Percentiles rank a stretch among this genome's conserved stretches.
phyloP scores from a whole-genome alignment of 2,888 invertebrate genomes.

The Digitonthophagus gazella region DNA sequence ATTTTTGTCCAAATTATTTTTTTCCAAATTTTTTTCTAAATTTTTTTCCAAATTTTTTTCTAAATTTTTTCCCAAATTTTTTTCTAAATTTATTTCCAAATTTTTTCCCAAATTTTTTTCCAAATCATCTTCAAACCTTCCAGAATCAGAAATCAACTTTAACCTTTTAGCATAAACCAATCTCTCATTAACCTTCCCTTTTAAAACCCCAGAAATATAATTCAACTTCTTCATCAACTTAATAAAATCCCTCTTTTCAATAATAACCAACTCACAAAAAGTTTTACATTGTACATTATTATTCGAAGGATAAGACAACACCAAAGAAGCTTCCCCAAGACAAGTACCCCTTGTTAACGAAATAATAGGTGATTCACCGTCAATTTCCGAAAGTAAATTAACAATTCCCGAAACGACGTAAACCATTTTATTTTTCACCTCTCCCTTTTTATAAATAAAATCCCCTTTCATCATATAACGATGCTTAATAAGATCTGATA shows the following conservation, averaged over 20 bases:
- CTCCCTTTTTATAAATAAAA: slow-evolving; percentile 26
- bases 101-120: too few relatives aligned
- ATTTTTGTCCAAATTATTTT: too few relatives aligned
- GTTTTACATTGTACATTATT: slow-evolving; percentile 22
- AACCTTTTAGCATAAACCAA: slow-evolving; percentile 6
- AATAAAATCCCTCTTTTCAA: slow-evolving; percentile 20
- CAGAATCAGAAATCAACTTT: slow-evolving; percentile 15
- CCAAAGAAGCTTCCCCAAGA: slow-evolving; percentile 29
- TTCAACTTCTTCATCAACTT: neutral
- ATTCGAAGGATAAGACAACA: slow-evolving; percentile 18
- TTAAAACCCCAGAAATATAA: slow-evolving; percentile 1
- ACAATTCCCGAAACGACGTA: slow-evolving; percentile 30
- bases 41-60: too few relatives aligned
- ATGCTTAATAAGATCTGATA: slow-evolving; percentile 21
- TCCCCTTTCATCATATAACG: slow-evolving; percentile 27
- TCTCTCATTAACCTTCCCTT: slow-evolving; percentile 11
- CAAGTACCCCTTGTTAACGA: slow-evolving; percentile 29
- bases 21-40: too few relatives aligned
- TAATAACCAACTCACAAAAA: slow-evolving; percentile 22
- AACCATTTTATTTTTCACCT: slow-evolving; percentile 30
- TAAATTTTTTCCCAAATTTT: too few relatives aligned
- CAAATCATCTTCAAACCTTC: too few relatives aligned
- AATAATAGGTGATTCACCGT: slow-evolving; percentile 30
- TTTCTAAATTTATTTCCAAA: too few relatives aligned
- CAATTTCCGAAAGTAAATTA: slow-evolving; percentile 31